Percentiles rank a stretch among this genome's conserved stretches.
Evolutionary conservation across 35 echinoderm and acorn worm genomes (phyloP).

Genomic region (Ophioderma brevispina): DNA sequence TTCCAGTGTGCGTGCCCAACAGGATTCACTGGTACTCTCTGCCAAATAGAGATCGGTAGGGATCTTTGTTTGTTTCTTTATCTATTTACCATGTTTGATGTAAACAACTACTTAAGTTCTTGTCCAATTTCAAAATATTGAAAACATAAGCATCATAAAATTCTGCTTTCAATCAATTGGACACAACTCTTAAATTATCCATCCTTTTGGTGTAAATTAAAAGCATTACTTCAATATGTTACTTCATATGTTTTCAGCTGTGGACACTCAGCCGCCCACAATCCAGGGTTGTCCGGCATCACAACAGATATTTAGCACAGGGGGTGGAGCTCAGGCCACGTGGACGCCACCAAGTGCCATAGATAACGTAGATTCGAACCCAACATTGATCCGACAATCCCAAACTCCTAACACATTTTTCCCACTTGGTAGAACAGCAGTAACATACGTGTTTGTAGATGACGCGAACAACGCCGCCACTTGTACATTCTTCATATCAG

Average conservation of each 20-base stretch:
- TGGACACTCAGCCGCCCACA: not conserved
- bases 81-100: no score
- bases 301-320: not conserved
- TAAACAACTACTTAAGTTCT: no score
- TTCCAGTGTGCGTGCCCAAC: conserved; percentile 55
- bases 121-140: no score
- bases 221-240: no score
- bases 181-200: no score
- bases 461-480: not conserved
- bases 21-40: conserved; percentile 72
- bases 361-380: not conserved
- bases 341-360: not conserved
- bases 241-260: not conserved
- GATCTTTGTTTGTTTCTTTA: no score
- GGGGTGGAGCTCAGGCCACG: not conserved
- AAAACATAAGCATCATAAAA: no score
- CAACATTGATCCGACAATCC: not conserved
- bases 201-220: no score
- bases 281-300: not conserved
- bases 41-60: conserved; percentile 64
- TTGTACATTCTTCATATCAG: not conserved
- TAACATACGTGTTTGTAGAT: not conserved
- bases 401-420: not conserved
- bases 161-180: no score
- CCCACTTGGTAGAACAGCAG: not conserved